A percentile compares a stretch with the other conserved stretches of the same genome.
phyloP scores from a whole-genome alignment of 2,888 invertebrate genomes.

The Clunio marinus region DNA sequence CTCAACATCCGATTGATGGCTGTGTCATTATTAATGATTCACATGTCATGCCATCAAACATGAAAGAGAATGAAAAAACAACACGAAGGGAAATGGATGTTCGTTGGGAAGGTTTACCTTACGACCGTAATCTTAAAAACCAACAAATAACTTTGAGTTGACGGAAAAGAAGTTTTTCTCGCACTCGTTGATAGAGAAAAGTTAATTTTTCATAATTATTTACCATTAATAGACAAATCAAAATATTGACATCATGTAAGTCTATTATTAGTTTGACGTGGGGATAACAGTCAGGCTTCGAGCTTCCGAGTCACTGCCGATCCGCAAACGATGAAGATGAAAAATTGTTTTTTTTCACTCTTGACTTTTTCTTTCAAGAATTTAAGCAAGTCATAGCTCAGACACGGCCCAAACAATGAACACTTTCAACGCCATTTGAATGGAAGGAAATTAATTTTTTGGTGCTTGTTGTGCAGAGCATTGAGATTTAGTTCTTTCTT shows the following conservation, averaged over 20 bases:
- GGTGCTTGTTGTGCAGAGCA: not conserved
- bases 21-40: slow-evolving; percentile 26
- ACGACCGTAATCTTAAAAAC: not conserved
- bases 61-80: not conserved
- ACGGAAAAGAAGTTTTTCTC: not conserved
- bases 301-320: slow-evolving; percentile 11
- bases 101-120: not conserved
- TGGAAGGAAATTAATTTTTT: slow-evolving; percentile 27
- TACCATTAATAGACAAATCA: slow-evolving; percentile 26
- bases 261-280: slow-evolving; percentile 14
- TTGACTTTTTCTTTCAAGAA: not conserved
- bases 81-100: slow-evolving; percentile 4
- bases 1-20: not conserved
- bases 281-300: slow-evolving; percentile 12
- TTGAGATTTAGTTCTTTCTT: slow-evolving; percentile 11
- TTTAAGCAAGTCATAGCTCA: slow-evolving; percentile 27
- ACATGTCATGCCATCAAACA: not conserved
- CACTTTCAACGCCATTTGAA: slow-evolving; percentile 9
- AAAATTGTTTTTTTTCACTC: slow-evolving; percentile 14
- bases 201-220: slow-evolving; percentile 34
- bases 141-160: not conserved
- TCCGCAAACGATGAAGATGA: slow-evolving; percentile 13
- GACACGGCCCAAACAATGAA: slow-evolving; percentile 17
- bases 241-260: slow-evolving; percentile 32
- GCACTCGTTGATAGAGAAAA: not conserved